These are phyloP conservation scores for Octodon degus DNA, from an alignment of 2,113 vertebrate genomes.

Conservation along the genomic window DNA sequence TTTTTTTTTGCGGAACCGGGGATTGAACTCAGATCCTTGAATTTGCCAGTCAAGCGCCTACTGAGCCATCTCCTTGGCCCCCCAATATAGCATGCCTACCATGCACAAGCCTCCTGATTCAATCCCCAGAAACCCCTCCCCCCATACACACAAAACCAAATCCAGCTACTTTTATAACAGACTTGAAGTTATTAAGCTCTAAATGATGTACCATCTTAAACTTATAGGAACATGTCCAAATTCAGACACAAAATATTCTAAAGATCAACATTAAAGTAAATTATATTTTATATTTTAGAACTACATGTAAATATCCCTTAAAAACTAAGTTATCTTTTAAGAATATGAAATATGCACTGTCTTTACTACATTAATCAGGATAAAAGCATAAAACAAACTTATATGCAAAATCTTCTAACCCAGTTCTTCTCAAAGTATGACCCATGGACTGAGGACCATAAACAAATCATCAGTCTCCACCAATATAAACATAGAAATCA, in stretches of 20 bases:
- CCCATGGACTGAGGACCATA: not conserved
- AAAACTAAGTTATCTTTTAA: conserved; percentile 29
- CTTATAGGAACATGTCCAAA: conserved; percentile 24
- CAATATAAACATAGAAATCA: conserved; percentile 16
- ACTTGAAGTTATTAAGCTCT: not conserved
- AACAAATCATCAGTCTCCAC: not conserved
- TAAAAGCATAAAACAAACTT: conserved; percentile 46
- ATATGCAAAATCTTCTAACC: conserved; percentile 13
- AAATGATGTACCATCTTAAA: not conserved
- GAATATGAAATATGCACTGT: not conserved
- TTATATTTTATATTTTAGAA: conserved; percentile 23
- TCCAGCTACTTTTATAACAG: not conserved
- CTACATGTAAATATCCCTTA: not conserved
- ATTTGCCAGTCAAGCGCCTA: no score
- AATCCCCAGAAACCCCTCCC: not conserved
- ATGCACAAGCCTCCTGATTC: not conserved
- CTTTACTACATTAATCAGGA: conserved; percentile 13
- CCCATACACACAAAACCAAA: not conserved
- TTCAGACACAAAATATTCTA: conserved; percentile 44
- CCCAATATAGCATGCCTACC: not conserved
- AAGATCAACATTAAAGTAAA: conserved; percentile 15
- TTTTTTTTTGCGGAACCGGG: no score
- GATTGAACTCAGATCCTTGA: no score
- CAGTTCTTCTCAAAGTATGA: conserved; percentile 6
- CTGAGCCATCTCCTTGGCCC: no score